Conservation (phyloP, 2,888 invertebrate species). For the Flabesymbios commensalis region DNA sequence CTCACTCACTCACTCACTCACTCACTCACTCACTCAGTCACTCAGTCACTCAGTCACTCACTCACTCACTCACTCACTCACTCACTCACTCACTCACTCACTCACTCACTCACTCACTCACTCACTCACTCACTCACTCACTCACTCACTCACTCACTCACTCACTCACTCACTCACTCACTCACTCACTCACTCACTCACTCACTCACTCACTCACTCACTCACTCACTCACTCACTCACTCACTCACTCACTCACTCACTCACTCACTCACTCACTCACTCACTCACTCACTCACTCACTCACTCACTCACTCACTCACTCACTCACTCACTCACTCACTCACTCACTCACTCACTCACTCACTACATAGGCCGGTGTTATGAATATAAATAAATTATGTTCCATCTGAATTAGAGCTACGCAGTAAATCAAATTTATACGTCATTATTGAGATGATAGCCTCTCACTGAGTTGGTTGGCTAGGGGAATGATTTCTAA, state of each 20-base stretch:
- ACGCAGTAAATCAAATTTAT: too few relatives aligned
- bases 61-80: too few relatives aligned
- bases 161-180: conserved; percentile 14
- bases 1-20: too few relatives aligned
- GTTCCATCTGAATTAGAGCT: too few relatives aligned
- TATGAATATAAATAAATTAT: neutral
- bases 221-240: conserved; percentile 8
- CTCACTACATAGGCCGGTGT: neutral
- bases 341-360: conserved; percentile 10
- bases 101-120: too few relatives aligned
- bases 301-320: conserved; percentile 12
- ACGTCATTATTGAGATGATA: too few relatives aligned
- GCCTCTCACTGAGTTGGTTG: too few relatives aligned
- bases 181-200: conserved; percentile 10
- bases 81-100: too few relatives aligned
- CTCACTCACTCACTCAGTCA: too few relatives aligned
- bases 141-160: conserved; percentile 16
- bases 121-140: conserved; percentile 10
- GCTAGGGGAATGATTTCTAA: too few relatives aligned
- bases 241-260: neutral
- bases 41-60: too few relatives aligned
- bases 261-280: conserved; percentile 1
- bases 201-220: conserved; percentile 12
- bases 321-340: conserved; percentile 9
- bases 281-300: conserved; percentile 7